Percentiles rank a stretch among this genome's conserved stretches.
These are phyloP conservation scores for Rambutsinella grinnellia DNA, from an alignment of 2,888 invertebrate species.

Conservation along the genomic window DNA sequence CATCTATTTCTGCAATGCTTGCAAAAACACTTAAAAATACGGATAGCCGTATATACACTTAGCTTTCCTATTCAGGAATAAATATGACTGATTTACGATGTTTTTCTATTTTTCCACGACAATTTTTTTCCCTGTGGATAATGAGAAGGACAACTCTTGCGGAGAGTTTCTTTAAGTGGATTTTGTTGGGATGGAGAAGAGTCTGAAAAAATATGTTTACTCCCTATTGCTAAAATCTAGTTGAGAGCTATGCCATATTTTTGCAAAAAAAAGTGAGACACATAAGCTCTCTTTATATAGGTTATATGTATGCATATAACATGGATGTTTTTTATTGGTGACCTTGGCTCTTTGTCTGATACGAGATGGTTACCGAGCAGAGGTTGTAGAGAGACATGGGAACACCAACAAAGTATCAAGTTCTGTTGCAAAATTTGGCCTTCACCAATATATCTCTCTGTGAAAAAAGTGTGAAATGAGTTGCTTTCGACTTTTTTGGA, in stretches of 20 bases:
- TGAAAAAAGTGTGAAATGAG: too few species aligned
- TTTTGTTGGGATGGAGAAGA: neutral
- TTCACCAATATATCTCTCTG: too few species aligned
- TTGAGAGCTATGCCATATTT: neutral
- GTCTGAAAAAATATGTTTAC: neutral
- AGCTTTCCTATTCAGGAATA: too few species aligned
- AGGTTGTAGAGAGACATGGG: neutral
- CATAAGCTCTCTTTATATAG: neutral
- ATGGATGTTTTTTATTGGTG: constrained; percentile 4
- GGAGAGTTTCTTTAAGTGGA: neutral
- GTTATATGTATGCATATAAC: neutral
- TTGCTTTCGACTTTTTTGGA: too few species aligned
- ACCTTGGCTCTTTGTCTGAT: constrained; percentile 37
- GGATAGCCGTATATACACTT: too few species aligned
- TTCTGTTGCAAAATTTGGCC: too few species aligned
- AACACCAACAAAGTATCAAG: constrained; percentile 2
- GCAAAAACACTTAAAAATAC: too few species aligned
- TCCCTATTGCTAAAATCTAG: neutral
- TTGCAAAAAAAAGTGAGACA: neutral
- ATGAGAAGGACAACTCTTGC: neutral
- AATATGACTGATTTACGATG: constrained; percentile 32
- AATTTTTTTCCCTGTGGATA: neutral
- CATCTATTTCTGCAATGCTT: too few species aligned
- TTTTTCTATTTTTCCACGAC: constrained; percentile 10
- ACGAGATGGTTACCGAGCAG: neutral